Evolutionary conservation across 2,797 vertebrate species (phyloP).

Genomic region (Galaxias olidus): DNA sequence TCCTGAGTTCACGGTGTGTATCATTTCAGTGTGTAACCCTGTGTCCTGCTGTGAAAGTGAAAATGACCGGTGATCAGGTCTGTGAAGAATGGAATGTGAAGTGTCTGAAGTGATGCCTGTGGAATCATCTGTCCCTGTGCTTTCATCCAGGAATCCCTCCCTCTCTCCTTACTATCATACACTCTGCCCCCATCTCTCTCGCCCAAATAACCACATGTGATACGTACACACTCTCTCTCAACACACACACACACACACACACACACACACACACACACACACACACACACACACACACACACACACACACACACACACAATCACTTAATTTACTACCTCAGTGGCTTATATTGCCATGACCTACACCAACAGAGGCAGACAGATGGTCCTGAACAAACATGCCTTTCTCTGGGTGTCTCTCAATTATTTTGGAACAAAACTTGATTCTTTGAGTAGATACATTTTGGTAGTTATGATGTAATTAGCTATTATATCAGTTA

Average conservation of each 20-base stretch:
- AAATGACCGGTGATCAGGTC: slow-evolving; percentile 12
- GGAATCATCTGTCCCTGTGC: slow-evolving; percentile 37
- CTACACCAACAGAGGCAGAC: background rate
- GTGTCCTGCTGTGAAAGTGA: slow-evolving; percentile 13
- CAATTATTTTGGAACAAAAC: no score
- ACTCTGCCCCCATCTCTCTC: background rate
- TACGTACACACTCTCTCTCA: slow-evolving; percentile 1
- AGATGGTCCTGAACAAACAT: background rate
- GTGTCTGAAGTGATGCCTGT: slow-evolving; percentile 21
- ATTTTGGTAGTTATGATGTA: no score
- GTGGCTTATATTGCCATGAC: background rate
- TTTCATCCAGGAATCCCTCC: slow-evolving; percentile 23
- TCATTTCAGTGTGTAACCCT: background rate
- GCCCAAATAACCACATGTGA: background rate
- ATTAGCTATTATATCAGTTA: no score
- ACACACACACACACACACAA: background rate
- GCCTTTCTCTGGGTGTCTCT: no score
- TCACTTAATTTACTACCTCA: slow-evolving; percentile 2
- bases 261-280: background rate
- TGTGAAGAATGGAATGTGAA: slow-evolving; percentile 33
- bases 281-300: background rate
- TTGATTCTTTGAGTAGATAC: no score
- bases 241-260: background rate
- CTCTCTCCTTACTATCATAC: slow-evolving; percentile 6
- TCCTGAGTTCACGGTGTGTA: background rate